Conservation (phyloP, 1,140 invertebrate species). For the Ruditapes philippinarum region DNA sequence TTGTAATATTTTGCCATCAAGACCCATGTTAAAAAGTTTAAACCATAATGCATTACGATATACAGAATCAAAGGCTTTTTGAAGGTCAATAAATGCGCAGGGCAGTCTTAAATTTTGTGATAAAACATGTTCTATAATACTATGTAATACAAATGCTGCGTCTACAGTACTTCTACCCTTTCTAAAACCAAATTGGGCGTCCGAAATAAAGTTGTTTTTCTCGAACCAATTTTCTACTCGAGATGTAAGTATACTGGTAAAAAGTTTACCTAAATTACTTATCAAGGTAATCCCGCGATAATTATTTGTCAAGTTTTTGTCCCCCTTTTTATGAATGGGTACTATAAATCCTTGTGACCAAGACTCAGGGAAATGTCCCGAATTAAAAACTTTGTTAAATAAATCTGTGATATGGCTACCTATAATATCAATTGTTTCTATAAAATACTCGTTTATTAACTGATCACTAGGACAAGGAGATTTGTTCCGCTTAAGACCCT, state of each 20-base stretch:
- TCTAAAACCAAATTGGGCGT: slow-evolving; percentile 10
- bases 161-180: background rate
- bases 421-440: background rate
- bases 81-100: background rate
- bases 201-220: background rate
- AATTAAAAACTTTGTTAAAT: slow-evolving; percentile 8
- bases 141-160: background rate
- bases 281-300: background rate
- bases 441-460: slow-evolving; percentile 28
- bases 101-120: background rate
- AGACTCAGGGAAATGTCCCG: slow-evolving; percentile 16
- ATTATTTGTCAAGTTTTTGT: background rate
- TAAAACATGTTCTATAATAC: background rate
- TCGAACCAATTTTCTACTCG: background rate
- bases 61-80: background rate
- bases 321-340: slow-evolving; percentile 2
- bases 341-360: slow-evolving; percentile 6
- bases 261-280: background rate
- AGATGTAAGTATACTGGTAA: background rate
- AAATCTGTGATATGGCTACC: background rate
- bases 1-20: background rate
- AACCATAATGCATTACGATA: background rate
- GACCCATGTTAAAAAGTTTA: background rate
- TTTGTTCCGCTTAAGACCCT: background rate
- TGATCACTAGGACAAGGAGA: background rate